These are phyloP conservation scores for Rotaria socialis DNA, from an alignment of 2,888 invertebrate genomes.

Conservation along the genomic window DNA sequence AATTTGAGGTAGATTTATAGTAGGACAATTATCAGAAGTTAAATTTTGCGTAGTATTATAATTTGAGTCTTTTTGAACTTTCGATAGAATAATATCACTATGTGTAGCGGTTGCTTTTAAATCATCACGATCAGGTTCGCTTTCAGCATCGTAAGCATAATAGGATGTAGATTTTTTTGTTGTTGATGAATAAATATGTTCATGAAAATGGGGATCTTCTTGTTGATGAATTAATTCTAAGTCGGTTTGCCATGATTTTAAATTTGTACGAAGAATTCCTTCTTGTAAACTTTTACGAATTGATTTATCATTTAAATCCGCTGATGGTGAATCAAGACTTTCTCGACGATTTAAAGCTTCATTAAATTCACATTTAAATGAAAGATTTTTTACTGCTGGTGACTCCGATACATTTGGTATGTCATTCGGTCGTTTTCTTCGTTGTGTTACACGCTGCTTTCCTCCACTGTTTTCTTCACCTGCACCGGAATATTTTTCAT, in stretches of 20 bases:
- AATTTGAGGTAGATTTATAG: not conserved
- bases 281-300: not conserved
- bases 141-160: conserved; percentile 9
- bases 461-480: conserved; percentile 18
- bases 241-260: not conserved
- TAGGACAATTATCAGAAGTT: not conserved
- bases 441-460: not conserved
- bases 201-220: not conserved
- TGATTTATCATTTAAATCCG: not conserved
- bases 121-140: conserved; percentile 18
- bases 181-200: not conserved
- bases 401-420: not conserved
- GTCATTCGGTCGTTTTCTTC: conserved; percentile 1
- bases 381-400: not conserved
- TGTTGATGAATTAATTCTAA: not conserved
- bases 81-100: not conserved
- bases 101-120: not conserved
- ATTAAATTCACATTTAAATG: not conserved
- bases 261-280: not conserved
- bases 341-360: not conserved
- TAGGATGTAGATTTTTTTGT: not conserved
- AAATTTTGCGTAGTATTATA: not conserved
- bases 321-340: not conserved
- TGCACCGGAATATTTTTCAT: not conserved
- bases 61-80: too few relatives aligned